phyloP scores from a whole-genome alignment of 2,113 vertebrate genomes.

The Nymphicus hollandicus region DNA sequence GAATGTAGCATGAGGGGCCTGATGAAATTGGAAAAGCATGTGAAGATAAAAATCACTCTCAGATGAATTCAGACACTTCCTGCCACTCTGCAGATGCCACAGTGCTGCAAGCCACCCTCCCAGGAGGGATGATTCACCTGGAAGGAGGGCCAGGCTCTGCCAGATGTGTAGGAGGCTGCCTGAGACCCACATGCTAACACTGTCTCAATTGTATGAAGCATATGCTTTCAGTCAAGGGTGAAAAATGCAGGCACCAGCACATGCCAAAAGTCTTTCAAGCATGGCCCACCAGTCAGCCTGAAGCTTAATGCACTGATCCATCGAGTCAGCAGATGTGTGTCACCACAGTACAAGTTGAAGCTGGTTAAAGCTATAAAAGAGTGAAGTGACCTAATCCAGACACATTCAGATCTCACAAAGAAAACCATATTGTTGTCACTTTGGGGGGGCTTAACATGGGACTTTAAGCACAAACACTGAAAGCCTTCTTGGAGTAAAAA shows the following conservation, averaged over 20 bases:
- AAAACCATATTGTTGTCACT: constrained; percentile 67
- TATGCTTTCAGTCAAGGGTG: constrained; percentile 97
- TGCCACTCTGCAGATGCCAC: constrained; percentile 90
- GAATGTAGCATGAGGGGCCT: constrained; percentile 76
- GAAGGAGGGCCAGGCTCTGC: constrained; percentile 88
- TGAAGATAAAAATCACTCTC: constrained; percentile 88
- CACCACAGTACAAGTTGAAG: constrained; percentile 89
- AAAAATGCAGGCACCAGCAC: constrained; percentile 92
- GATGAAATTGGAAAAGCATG: constrained; percentile 91
- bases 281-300: constrained; percentile 91
- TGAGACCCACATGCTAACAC: constrained; percentile 87
- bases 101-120: constrained; percentile 88
- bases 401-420: constrained; percentile 75
- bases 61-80: constrained; percentile 92
- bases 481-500: constrained; percentile 13
- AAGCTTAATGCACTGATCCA: constrained; percentile 83
- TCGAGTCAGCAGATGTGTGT: constrained; percentile 92
- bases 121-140: constrained; percentile 93
- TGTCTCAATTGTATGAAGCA: constrained; percentile 92
- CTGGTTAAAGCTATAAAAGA: constrained; percentile 85
- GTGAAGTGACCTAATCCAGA: constrained; percentile 85
- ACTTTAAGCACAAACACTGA: constrained; percentile 54
- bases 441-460: constrained; percentile 46
- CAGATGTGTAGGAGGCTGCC: constrained; percentile 94
- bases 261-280: constrained; percentile 96